Percentiles rank a stretch among this genome's conserved stretches.
Evolutionary conservation across 2,797 vertebrate species (phyloP).

Genomic region (Takifugu rubripes): DNA sequence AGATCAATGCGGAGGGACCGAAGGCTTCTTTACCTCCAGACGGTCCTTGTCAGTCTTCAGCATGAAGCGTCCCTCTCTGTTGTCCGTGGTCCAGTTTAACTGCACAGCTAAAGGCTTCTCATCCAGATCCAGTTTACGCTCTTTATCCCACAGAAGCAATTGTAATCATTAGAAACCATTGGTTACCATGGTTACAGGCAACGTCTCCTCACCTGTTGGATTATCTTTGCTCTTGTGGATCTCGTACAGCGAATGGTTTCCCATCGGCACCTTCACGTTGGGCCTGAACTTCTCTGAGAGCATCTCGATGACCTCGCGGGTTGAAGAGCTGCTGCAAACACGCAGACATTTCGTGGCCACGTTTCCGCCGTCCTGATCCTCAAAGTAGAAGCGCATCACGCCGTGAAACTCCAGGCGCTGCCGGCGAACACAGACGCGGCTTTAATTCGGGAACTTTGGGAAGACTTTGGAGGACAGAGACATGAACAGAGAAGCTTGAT

Average conservation of each 20-base stretch:
- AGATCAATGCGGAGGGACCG: too few species aligned
- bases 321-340: constrained; percentile 82
- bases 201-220: too few species aligned
- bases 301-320: constrained; percentile 82
- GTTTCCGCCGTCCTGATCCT: constrained; percentile 84
- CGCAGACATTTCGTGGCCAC: constrained; percentile 90
- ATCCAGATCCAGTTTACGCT: constrained; percentile 83
- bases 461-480: too few species aligned
- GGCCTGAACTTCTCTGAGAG: constrained; percentile 90
- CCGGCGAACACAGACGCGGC: not conserved
- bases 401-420: constrained; percentile 90
- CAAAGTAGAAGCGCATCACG: constrained; percentile 91
- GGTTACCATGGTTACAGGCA: too few species aligned
- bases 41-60: constrained; percentile 83
- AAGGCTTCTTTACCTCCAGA: constrained; percentile 71
- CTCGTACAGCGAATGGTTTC: constrained; percentile 84
- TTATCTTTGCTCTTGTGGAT: constrained; percentile 83
- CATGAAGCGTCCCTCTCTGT: constrained; percentile 86
- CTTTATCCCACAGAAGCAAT: constrained; percentile 65
- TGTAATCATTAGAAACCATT: too few species aligned
- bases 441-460: too few species aligned
- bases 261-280: constrained; percentile 85
- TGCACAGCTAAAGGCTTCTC: constrained; percentile 91
- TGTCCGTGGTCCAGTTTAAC: constrained; percentile 87
- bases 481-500: not conserved